A percentile compares a stretch with the other conserved stretches of the same genome.
Conservation (phyloP, 2,888 invertebrate genomes). For the Rugalucina vietnamica region DNA sequence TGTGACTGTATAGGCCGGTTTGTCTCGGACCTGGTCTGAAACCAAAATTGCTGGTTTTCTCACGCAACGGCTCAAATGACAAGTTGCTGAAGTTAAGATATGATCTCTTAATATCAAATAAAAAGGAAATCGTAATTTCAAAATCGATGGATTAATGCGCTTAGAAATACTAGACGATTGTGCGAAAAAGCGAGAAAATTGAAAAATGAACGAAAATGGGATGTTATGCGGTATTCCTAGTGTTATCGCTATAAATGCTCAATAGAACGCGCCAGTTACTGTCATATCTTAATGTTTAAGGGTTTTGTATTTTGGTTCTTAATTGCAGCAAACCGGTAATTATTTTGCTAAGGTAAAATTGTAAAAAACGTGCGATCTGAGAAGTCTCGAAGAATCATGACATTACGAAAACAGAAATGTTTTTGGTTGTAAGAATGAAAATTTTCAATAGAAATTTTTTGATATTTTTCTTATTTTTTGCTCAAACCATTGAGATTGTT, state of each 20-base stretch:
- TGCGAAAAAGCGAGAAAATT: neutral
- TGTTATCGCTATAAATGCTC: neutral
- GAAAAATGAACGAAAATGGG: neutral
- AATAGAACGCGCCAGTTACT: neutral
- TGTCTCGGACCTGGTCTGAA: too few relatives aligned
- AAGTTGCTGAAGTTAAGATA: conserved; percentile 2
- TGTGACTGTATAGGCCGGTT: too few relatives aligned
- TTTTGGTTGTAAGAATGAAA: too few relatives aligned
- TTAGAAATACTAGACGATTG: neutral
- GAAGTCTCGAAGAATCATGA: neutral
- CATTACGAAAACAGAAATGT: too few relatives aligned
- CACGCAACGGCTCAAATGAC: too few relatives aligned
- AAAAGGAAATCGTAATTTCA: conserved; percentile 7
- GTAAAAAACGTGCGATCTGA: neutral
- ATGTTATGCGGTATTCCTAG: neutral
- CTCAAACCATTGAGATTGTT: too few relatives aligned
- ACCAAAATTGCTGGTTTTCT: too few relatives aligned
- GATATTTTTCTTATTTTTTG: too few relatives aligned
- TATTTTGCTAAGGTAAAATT: neutral
- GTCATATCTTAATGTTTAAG: neutral
- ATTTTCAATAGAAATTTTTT: too few relatives aligned
- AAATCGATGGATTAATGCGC: conserved; percentile 7
- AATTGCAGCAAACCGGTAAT: neutral
- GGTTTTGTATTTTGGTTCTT: neutral
- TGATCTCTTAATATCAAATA: neutral